Evolutionary conservation across 2,888 invertebrate genomes (phyloP), one percentile per base, ranked within the genome.

Genomic region (Rhagium mordax): DNA sequence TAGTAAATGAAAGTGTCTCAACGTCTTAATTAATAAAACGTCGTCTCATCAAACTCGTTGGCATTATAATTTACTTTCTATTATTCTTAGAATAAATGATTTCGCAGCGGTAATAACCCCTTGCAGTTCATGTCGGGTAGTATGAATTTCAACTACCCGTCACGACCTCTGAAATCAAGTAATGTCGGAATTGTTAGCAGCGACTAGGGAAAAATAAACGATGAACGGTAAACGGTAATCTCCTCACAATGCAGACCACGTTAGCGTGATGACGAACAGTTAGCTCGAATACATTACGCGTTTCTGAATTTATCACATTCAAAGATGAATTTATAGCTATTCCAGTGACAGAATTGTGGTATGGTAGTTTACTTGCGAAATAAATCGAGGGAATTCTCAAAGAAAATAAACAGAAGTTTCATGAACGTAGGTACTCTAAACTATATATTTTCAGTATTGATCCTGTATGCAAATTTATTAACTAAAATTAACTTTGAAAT

Each of bases 181-280:
- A 55, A 7, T 55, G 67, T 33, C 64, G 21, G 41, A 41, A 48
- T 64, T 49, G 65, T 49, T 27, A 20, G 51, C 55, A 55, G 21
- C n/a, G 55, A 55, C 55, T 24, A 5, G 65, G 16, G 47, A 47
- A 55, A 67, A 47, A 55, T 67, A 67, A 55, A 67, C 41, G 67
- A 55, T 18, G 20, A 67, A 55, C 4, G 49, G 64, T 41, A 65
- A 57, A 66, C 24, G 67, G 62, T 66, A 71, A 74, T 71, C 67
- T 67, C 57, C 61, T 68, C 62, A 61, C 41, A 71, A 71, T 74
- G 74, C 74, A 62, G 74, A 62, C 70, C 67, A 51, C 62, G 68
- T 71, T 74, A 60, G 69, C 65, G 59, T 70, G 73, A 74, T 74
- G 74, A 74, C 70, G 67, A 71, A 55, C 67, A 49, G 70, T 74